Evolutionary conservation across 2,888 invertebrate genomes (phyloP).

Genomic region (Girardia tigrina): DNA sequence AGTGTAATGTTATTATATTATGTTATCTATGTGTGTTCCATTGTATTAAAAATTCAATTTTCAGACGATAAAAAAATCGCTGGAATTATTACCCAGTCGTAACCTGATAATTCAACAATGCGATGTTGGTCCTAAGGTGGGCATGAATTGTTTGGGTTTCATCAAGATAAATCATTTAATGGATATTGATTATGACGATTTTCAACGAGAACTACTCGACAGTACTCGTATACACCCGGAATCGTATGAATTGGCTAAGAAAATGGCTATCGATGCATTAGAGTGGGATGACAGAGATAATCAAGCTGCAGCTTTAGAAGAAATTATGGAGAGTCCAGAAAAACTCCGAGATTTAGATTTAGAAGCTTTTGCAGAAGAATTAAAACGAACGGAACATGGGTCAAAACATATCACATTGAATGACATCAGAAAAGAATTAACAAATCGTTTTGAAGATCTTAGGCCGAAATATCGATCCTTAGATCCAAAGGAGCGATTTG

Average conservation of each 20-base stretch:
- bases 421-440: slow-evolving; percentile 86
- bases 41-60: no score
- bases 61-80: slow-evolving; percentile 50
- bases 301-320: slow-evolving; percentile 82
- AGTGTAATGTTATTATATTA: no score
- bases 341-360: slow-evolving; percentile 83
- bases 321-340: slow-evolving; percentile 60
- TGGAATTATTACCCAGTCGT: slow-evolving; percentile 77
- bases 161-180: slow-evolving; percentile 80
- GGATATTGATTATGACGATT: slow-evolving; percentile 61
- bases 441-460: slow-evolving; percentile 70
- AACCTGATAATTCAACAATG: slow-evolving; percentile 85
- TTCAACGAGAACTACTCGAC: slow-evolving; percentile 85
- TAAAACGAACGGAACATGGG: slow-evolving; percentile 69
- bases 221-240: slow-evolving; percentile 96
- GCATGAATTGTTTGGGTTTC: slow-evolving; percentile 96
- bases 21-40: no score
- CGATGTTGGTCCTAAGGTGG: slow-evolving; percentile 93
- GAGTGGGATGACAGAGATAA: slow-evolving; percentile 79
- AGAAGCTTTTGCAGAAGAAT: slow-evolving; percentile 91
- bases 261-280: slow-evolving; percentile 97
- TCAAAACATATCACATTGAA: slow-evolving; percentile 70
- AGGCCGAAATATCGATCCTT: slow-evolving; percentile 65
- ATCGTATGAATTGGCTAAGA: slow-evolving; percentile 97
- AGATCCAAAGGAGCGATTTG: slow-evolving; percentile 74